Evolutionary conservation across 2,888 invertebrate species (phyloP).

Genomic region (Aphrophora alni): DNA sequence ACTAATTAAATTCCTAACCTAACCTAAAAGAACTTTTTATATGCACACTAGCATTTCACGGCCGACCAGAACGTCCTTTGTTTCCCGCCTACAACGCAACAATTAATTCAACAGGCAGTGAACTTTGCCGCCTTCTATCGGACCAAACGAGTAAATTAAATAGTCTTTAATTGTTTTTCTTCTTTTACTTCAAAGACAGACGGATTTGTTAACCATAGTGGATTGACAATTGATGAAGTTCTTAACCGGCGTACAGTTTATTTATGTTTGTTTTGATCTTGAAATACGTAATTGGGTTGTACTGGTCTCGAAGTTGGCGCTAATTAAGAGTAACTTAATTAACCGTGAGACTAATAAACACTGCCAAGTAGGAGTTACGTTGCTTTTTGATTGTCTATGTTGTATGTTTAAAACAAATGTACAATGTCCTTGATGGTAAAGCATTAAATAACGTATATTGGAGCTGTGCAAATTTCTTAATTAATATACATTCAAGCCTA

Average conservation of each 20-base stretch:
- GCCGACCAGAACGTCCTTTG: background rate
- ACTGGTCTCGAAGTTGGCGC: background rate
- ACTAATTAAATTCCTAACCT: background rate
- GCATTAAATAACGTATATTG: too few relatives aligned
- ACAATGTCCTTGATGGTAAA: too few relatives aligned
- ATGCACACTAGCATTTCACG: background rate
- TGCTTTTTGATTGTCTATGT: too few relatives aligned
- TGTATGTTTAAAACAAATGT: too few relatives aligned
- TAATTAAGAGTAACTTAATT: background rate
- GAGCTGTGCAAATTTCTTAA: too few relatives aligned
- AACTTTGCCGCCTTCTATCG: background rate
- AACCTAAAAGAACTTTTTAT: background rate
- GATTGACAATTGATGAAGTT: constrained; percentile 4
- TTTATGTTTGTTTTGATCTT: background rate
- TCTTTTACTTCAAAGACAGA: too few relatives aligned
- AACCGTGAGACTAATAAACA: background rate
- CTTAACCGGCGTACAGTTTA: background rate
- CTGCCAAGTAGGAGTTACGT: too few relatives aligned
- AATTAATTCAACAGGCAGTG: background rate
- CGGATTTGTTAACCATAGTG: background rate
- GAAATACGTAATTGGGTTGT: background rate
- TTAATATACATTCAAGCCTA: too few relatives aligned
- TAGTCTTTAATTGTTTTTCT: background rate
- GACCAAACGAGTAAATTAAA: background rate
- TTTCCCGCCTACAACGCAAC: background rate